Conservation (phyloP, 2,797 vertebrate species). For the Hypotaenidia philippensis region DNA sequence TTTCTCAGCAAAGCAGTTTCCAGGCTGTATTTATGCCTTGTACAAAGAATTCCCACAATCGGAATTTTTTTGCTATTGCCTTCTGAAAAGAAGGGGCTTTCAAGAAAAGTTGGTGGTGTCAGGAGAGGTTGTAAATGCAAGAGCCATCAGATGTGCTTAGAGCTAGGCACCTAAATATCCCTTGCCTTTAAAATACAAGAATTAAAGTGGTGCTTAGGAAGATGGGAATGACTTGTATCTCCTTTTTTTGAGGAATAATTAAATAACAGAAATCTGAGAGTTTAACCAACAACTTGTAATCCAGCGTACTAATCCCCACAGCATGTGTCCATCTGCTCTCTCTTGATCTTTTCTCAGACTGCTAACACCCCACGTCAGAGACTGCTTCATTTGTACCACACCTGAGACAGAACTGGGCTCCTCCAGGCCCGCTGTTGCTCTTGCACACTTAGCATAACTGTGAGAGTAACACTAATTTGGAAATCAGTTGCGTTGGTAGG, state of each 20-base stretch:
- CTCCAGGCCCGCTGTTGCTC: background rate
- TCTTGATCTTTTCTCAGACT: background rate
- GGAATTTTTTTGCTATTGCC: background rate
- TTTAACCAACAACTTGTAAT: conserved; percentile 42
- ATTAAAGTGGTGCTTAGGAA: conserved; percentile 2
- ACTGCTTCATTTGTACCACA: background rate
- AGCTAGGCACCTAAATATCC: background rate
- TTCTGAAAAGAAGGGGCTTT: background rate
- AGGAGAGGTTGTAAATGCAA: background rate
- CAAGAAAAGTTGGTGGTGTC: background rate
- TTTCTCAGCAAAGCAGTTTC: background rate
- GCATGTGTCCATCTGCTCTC: conserved; percentile 13
- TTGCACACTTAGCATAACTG: background rate
- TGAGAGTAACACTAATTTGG: background rate
- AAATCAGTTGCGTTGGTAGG: background rate
- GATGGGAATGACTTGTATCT: background rate
- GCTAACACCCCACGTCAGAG: background rate
- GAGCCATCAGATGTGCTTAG: background rate
- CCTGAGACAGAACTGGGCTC: background rate
- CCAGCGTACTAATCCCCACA: conserved; percentile 25
- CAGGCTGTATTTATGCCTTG: background rate
- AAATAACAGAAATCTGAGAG: conserved; percentile 23
- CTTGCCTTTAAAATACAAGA: background rate
- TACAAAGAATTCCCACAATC: background rate
- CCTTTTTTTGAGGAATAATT: conserved; percentile 11